Evolutionary conservation across 1,140 invertebrate species (phyloP).

Genomic region (Samia ricini): DNA sequence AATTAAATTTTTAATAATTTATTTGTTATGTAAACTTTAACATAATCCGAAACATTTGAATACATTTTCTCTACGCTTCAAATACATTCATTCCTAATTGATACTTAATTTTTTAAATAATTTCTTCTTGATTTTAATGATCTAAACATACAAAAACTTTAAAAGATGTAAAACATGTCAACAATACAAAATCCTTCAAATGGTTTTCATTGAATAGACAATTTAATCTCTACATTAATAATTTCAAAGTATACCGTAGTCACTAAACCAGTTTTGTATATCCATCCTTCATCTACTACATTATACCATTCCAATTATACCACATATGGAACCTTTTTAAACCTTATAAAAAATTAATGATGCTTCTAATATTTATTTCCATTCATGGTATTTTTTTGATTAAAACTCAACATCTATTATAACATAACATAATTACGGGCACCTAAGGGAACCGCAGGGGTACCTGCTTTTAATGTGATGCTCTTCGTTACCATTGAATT

Average conservation of each 20-base stretch:
- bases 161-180: too few relatives aligned
- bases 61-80: too few relatives aligned
- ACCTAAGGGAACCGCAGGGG: neutral
- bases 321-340: neutral
- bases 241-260: neutral
- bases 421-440: neutral
- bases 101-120: too few relatives aligned
- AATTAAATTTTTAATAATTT: too few relatives aligned
- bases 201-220: too few relatives aligned
- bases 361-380: neutral
- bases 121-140: too few relatives aligned
- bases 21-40: too few relatives aligned
- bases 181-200: too few relatives aligned
- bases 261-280: neutral
- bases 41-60: too few relatives aligned
- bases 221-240: neutral
- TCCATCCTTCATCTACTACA: neutral
- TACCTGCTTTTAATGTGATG: neutral
- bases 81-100: too few relatives aligned
- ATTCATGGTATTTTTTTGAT: neutral
- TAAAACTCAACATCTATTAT: neutral
- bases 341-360: neutral
- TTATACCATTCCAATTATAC: neutral
- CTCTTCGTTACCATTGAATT: conserved; percentile 26
- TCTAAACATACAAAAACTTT: too few relatives aligned